A percentile compares a stretch with the other conserved stretches of the same genome.
Evolutionary conservation across 2,797 vertebrate species (phyloP).

Genomic region (Falco columbarius): DNA sequence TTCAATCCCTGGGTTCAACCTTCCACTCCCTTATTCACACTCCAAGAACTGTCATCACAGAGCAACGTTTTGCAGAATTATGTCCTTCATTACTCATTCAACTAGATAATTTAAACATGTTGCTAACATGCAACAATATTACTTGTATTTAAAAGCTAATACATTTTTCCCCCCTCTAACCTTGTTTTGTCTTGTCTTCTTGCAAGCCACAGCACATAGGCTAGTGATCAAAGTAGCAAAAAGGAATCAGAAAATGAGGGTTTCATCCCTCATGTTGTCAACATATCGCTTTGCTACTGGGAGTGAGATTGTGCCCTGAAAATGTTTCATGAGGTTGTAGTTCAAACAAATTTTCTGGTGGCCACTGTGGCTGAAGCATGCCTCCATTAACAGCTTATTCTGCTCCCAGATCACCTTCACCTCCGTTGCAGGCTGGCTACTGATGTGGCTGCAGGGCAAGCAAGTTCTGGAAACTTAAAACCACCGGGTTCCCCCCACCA

Average conservation of each 20-base stretch:
- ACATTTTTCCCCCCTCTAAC: not conserved
- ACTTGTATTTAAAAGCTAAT: not conserved
- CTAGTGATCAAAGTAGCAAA: not conserved
- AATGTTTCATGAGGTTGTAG: not conserved
- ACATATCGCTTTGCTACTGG: not conserved
- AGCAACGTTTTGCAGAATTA: not conserved
- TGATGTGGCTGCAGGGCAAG: not conserved
- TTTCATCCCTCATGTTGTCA: not conserved
- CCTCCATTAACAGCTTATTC: not conserved
- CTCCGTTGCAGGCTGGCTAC: not conserved
- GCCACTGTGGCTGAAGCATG: not conserved
- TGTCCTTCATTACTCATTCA: not conserved
- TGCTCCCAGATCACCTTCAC: not conserved
- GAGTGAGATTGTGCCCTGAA: not conserved
- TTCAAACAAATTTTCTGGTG: not conserved
- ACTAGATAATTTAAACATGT: not conserved
- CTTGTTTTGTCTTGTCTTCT: not conserved
- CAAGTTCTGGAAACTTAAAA: not conserved
- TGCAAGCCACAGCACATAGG: not conserved
- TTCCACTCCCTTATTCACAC: not conserved
- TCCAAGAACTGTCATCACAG: not conserved
- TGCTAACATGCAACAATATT: not conserved
- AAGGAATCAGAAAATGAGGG: not conserved
- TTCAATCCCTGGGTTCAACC: not conserved
- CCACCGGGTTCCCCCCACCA: rapidly evolving